Base-by-base conservation (phyloP, 2,113 vertebrate genomes). In the Anser cygnoides region DNA sequence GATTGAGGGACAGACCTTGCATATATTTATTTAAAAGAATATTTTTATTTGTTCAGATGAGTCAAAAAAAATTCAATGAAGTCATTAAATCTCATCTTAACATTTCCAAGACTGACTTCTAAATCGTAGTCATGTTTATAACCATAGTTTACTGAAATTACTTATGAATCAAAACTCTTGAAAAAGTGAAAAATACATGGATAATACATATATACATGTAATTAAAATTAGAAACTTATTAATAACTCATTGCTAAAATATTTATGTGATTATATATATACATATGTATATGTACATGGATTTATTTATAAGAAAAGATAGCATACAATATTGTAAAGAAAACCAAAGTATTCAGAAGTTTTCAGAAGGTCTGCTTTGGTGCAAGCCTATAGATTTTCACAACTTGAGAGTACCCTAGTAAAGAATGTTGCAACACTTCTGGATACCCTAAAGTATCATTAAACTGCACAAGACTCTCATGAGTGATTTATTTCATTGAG, bases 181-280 rank as follows among this genome's bases (percentile, higher is more conserved):
- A 89, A 70, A 3, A 46, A 59, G 14, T 0, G 0, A 67, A 81
- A 84, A 75, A 50, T 6, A 2, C 7, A 54, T 6, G 46, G 6
- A 6, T 44, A 25, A 66, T 2, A 54, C 1, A 33, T 1, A 73
- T 16, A 28, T 2, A 21, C 3, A 11, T 1, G 10, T 28, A 52
- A 73, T 26, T 63, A 63, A 87, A 61, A 67, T 25, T 10, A 87
- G n/a, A 88, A 83, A 46, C 5, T n/a, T 54, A 28, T 44, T 68
- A 61, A 43, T 35, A 83, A 74, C 6, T 35, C 12, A 29, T 49
- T 85, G 6, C 1, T 71, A 46, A 73, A 77, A 78, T 49, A 41
- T 65, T 41, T 63, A 54, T 7, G 3, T 4, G 1, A 46, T 63
- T 63, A 54, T 44, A 49, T 44, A 49, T 49, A 49, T 13, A n/a